Evolutionary conservation across 2,113 vertebrate genomes (phyloP).

Genomic region (Kobus ellipsiprymnus): DNA sequence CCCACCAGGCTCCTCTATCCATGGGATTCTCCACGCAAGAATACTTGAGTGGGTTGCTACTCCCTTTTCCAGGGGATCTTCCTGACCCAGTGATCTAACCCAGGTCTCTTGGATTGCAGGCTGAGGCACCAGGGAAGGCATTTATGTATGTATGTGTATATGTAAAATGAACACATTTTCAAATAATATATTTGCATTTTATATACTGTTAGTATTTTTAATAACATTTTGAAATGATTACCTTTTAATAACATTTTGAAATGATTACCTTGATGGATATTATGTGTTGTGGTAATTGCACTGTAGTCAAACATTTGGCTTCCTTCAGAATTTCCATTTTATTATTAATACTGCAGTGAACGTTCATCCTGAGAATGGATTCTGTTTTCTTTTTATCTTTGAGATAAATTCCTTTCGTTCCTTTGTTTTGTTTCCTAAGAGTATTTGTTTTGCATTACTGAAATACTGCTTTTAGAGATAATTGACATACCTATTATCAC

Average conservation of each 20-base stretch:
- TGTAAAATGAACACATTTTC: not conserved
- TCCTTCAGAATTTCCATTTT: not conserved
- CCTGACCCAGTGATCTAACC: not conserved
- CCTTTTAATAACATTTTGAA: not conserved
- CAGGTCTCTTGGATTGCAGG: not conserved
- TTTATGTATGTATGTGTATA: not conserved
- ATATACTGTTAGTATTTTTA: not conserved
- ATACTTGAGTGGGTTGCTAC: not conserved
- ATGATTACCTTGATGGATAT: not conserved
- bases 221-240: too few species aligned
- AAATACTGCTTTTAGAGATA: not conserved
- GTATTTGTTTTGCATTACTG: not conserved
- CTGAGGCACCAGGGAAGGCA: not conserved
- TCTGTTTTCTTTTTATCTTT: not conserved
- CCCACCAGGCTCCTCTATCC: not conserved
- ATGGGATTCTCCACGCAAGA: not conserved
- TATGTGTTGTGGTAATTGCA: not conserved
- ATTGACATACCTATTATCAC: not conserved
- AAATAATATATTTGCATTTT: too few species aligned
- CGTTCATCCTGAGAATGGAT: not conserved
- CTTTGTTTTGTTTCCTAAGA: not conserved
- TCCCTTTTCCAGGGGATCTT: not conserved
- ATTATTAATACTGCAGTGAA: not conserved
- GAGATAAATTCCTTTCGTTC: not conserved
- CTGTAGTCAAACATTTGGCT: fast-evolving